Evolutionary conservation across 2,888 invertebrate genomes (phyloP), one percentile per base, ranked within the genome.

Genomic region (Idaea dimidiata): DNA sequence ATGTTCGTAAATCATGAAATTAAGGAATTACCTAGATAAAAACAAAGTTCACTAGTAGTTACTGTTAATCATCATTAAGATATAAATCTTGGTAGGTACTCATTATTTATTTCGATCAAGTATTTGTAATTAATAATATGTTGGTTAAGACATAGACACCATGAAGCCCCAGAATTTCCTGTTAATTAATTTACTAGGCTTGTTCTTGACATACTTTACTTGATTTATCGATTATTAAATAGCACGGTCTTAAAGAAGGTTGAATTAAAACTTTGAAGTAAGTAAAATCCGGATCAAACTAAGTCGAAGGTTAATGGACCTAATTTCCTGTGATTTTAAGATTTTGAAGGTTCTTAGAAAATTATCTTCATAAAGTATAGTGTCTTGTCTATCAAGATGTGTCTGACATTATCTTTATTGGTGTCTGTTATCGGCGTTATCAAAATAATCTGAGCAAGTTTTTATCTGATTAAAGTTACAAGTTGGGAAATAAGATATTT

Each of bases 1-100:
- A 43, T 43, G 43, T 43, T 43, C 14, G 43, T 43, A 43, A 43
- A 43, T 43, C 43, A 43, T 43, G 43, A 43, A 43, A 43, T 43
- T 43, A 43, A 43, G 43, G 43, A 43, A 43, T 43, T 43, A 43
- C 43, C 43, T 43, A 43, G 43, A 43, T 43, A 43, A 43, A 43
- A 43, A 14, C 14, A 43, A 43, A 43, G 43, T 43, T 43, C 43
- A 43, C 43, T 10, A 14, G 10, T 43, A 43, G 43, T 43, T 3
- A 43, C 14, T 14, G 43, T 43, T 43, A 43, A 43, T 43, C 43
- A 43, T 43, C 43, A 43, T 43, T 43, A 43, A 43, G 43, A 43
- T 43, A 43, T 43, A 8, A 43, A 43, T 43, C 43, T 43, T 43
- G 43, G 14, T 43, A 14, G 10, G 43, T 43, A 8, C 8, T 14